Conservation (phyloP, 2,797 vertebrate genomes). For the Amblyopsis hoosieri region DNA sequence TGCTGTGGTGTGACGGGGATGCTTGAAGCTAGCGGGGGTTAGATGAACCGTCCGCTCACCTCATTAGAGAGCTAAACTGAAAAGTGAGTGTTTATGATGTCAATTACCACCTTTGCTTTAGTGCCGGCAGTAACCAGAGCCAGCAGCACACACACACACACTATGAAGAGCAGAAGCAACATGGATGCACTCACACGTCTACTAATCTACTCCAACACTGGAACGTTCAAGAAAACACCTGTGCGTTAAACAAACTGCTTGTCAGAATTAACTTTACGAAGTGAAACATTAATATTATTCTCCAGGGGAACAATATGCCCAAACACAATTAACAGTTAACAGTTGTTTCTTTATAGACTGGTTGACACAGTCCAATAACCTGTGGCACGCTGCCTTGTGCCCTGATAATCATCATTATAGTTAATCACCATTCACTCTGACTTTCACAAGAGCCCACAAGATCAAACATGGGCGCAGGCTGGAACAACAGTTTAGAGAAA, state of each 20-base stretch:
- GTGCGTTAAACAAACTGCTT: too few species aligned
- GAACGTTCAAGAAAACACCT: neutral
- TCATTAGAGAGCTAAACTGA: conserved; percentile 71
- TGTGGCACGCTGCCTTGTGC: conserved; percentile 70
- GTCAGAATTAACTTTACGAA: too few species aligned
- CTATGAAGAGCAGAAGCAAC: neutral
- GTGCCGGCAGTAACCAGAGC: conserved; percentile 74
- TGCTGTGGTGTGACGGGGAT: neutral
- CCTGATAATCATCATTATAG: conserved; percentile 70
- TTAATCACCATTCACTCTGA: conserved; percentile 76
- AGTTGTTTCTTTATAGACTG: conserved; percentile 9
- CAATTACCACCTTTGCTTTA: conserved; percentile 78
- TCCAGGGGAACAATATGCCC: too few species aligned
- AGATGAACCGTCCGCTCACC: conserved; percentile 52
- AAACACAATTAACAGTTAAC: too few species aligned
- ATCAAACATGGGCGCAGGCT: conserved; percentile 69
- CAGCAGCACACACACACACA: conserved; percentile 49
- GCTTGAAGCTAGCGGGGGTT: conserved; percentile 22
- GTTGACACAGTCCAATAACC: conserved; percentile 64
- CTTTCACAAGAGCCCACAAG: conserved; percentile 73
- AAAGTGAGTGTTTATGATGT: conserved; percentile 80
- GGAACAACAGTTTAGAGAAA: conserved; percentile 70
- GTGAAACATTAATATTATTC: too few species aligned
- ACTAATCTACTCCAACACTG: neutral
- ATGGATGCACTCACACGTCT: neutral